Base-by-base conservation (phyloP, 1,140 invertebrate genomes). In the Magallana angulata region DNA sequence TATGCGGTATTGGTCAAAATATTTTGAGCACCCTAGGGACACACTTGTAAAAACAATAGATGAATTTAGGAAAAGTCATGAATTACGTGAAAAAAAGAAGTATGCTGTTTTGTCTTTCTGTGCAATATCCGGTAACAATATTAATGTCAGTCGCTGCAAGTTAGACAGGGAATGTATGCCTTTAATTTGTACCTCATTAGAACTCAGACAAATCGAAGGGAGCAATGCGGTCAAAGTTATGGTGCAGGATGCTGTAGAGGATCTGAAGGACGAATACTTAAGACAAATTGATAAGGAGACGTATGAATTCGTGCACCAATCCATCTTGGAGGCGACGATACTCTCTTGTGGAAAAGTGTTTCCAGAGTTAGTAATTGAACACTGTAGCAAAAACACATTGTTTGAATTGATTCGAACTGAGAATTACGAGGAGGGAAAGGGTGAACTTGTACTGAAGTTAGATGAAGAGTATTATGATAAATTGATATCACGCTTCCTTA, bases 311-410 rank as follows among this genome's bases (percentile, higher is more conserved):
- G 36, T 76, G 11, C 68, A 76, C 24, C 24, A 48, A 30, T 12
- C 68, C 7, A 36, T 76, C 24, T 30, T 76, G 24, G 68, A 76
- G 68, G 68, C 68, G 12, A 76, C 68, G 12, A 9, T 76, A 7
- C 68, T 76, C 24, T 76, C 68, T 76, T 76, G 68, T 76, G 68
- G 68, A 76, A 1, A 30, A 30, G 68, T 76, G 4, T 76, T 76
- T 76, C 68, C 68, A 36, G 14, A 48, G 6, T 30, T 76, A 11
- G 68, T 76, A 1, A 12, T 76, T 8, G 68, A 76, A 30, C 24
- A 76, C 4, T 76, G 68, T 76, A 76, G 36, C 24, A 30, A 76
- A 4, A 30, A 76, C 14, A 76, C 68, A 30, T 30, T 76, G 5
- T 76, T 76, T 76, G 24, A 76, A 76, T 24, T 76, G 68, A 76